A percentile compares a stretch with the other conserved stretches of the same genome.
Conservation (phyloP, 2,888 invertebrate species). For the Pristionchus arcanus region DNA sequence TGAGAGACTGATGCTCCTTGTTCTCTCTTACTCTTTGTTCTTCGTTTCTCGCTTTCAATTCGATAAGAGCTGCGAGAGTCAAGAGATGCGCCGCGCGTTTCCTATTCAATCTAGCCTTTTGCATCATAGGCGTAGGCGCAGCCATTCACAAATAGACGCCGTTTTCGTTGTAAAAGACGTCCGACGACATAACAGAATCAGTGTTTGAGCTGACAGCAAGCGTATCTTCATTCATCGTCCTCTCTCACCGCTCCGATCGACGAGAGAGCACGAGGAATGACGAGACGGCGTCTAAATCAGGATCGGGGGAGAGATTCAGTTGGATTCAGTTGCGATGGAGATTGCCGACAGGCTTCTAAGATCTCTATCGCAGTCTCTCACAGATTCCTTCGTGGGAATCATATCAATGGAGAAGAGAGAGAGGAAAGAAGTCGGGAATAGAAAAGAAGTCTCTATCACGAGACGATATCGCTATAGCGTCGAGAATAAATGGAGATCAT, state of each 20-base stretch:
- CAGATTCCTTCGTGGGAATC: conserved; percentile 44
- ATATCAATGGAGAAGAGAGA: conserved; percentile 25
- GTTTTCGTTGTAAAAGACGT: neutral
- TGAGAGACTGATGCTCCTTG: conserved; percentile 3
- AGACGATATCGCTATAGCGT: conserved; percentile 1
- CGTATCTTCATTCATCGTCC: neutral
- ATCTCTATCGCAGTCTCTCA: conserved; percentile 9
- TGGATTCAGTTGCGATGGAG: neutral
- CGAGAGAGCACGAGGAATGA: neutral
- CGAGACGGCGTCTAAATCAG: neutral
- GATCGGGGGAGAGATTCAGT: neutral
- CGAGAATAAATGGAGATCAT: neutral
- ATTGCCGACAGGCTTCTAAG: neutral
- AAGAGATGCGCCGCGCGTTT: neutral
- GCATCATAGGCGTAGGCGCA: neutral
- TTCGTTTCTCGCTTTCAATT: conserved; percentile 11
- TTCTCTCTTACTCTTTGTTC: conserved; percentile 21
- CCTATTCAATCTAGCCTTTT: neutral
- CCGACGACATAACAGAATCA: neutral
- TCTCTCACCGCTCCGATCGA: neutral
- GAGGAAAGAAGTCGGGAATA: neutral
- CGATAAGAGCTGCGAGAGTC: neutral
- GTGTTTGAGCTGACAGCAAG: neutral
- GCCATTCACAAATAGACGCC: neutral
- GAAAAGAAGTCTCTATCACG: conserved; percentile 24